These are phyloP conservation scores for Sebastes paucispinis DNA, from an alignment of 2,797 vertebrate genomes.

Conservation along the genomic window DNA sequence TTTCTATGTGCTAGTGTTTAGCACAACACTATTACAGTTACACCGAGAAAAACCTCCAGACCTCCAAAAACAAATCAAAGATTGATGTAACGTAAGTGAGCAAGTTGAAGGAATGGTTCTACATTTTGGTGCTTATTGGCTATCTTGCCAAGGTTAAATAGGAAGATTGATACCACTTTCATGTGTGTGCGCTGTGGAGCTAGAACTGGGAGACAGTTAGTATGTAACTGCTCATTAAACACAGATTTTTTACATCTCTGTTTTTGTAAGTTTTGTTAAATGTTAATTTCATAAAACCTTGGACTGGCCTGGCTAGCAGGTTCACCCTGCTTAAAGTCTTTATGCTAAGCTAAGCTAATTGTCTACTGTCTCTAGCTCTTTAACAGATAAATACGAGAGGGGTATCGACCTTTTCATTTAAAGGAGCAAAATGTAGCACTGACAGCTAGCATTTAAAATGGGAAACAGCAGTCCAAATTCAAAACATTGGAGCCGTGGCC, in stretches of 20 bases:
- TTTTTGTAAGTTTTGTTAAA: neutral
- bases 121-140: neutral
- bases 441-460: too few species aligned
- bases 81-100: neutral
- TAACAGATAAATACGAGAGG: neutral
- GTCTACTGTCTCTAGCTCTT: neutral
- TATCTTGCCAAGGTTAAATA: neutral
- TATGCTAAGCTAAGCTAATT: neutral
- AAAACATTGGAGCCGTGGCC: too few species aligned
- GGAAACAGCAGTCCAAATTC: too few species aligned
- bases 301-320: neutral
- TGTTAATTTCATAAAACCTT: neutral
- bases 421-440: too few species aligned
- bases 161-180: neutral
- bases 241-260: neutral
- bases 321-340: neutral
- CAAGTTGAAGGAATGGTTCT: neutral
- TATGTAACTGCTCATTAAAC: neutral
- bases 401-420: neutral
- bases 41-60: neutral
- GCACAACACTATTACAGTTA: neutral
- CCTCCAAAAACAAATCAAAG: neutral
- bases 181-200: neutral
- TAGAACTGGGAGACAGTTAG: neutral
- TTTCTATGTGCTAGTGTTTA: neutral